Base-by-base conservation (phyloP, 2,888 invertebrate genomes). In the Venusia cambrica region DNA sequence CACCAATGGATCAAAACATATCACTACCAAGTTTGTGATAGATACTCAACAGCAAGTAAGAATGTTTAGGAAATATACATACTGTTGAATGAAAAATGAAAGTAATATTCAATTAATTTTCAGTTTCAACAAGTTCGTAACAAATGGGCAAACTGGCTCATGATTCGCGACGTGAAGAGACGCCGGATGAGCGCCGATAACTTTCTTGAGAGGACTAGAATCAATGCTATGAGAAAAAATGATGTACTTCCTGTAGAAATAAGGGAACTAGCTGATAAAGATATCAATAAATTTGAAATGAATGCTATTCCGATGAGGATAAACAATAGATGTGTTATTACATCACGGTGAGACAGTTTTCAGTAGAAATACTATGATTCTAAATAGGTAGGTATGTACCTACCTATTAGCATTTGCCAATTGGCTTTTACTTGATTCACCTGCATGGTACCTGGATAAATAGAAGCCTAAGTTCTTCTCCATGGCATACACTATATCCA, bases 151-250 rank as follows among this genome's bases (percentile, higher is more conserved):
- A 93, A 95, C 69, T 93, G 93, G 89, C 89, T 90, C 62, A 97
- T 97, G 95, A 88, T 93, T 24, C 89, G 94, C 45, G 98, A 99
- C 73, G 93, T 94, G 0, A 95, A 95, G 65, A 89, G 95, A 14
- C 90, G 98, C 31, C 90, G 92, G 57, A 85, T 92, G 62, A 91
- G 93, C 0, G 90, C 91, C 17, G 92, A 96, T 64, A 88, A 92
- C 69, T 95, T 92, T 20, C 89, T 92, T 1, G 91, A 93, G 38
- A 89, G 98, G 46, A 83, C 96, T 34, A 91, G 97, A 36, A 87
- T 96, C 0, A 94, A 97, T 72, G 92, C 95, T 0, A 64, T 99
- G 36, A 90, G 96, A 35, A 95, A 93, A 70, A 97, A 97, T 67
- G 91, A 92, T 57, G 90, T 98, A 43, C 78, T 99, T 21, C 99